These are phyloP conservation scores for Machimus rusticus DNA, from an alignment of 2,888 invertebrate species.

Conservation along the genomic window DNA sequence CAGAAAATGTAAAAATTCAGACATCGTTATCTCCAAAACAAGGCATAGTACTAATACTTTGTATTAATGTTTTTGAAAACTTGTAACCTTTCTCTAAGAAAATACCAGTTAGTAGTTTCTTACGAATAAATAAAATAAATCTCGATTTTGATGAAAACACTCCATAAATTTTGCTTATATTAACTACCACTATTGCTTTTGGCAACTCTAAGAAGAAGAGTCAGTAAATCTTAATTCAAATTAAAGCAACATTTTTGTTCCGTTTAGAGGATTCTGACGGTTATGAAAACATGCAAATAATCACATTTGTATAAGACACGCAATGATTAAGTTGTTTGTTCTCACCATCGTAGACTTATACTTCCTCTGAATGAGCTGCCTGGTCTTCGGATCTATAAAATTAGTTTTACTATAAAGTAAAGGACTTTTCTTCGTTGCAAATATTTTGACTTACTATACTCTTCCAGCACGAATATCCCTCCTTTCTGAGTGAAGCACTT, in stretches of 20 bases:
- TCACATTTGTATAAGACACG: neutral
- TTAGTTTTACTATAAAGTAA: neutral
- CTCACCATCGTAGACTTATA: conserved; percentile 99
- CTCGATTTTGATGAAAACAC: no score
- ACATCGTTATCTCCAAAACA: no score
- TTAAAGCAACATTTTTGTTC: neutral
- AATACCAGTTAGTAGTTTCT: no score
- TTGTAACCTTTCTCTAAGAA: no score
- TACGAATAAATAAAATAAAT: no score
- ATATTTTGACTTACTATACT: conserved; percentile 86
- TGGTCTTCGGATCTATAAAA: conserved; percentile 91
- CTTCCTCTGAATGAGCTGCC: conserved; percentile 94
- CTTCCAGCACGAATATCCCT: conserved; percentile 98
- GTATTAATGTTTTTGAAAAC: no score
- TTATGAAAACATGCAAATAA: conserved; percentile 17
- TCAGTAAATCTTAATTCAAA: no score
- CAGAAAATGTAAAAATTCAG: no score
- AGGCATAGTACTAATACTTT: no score
- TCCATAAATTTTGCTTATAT: no score
- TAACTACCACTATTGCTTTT: no score
- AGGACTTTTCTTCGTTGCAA: neutral
- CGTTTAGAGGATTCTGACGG: neutral
- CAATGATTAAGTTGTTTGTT: conserved; percentile 50
- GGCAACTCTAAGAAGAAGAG: no score
- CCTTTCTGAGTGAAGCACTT: conserved; percentile 99